These are phyloP conservation scores for Numida meleagris DNA, from an alignment of 2,113 vertebrate genomes.

Conservation along the genomic window DNA sequence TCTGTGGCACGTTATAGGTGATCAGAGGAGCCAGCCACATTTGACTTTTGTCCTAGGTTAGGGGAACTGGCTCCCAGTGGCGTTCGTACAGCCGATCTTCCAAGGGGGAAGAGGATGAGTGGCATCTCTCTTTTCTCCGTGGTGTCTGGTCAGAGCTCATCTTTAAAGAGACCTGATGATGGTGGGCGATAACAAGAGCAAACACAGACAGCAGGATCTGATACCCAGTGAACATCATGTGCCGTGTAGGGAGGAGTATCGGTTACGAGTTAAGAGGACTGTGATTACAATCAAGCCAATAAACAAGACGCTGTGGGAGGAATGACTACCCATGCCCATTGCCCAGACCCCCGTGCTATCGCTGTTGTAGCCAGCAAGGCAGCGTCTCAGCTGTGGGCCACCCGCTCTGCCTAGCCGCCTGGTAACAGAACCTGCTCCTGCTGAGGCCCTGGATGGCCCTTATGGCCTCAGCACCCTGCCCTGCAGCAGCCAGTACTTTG, in stretches of 20 bases:
- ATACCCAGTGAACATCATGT: not conserved
- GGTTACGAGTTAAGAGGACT: slow-evolving; percentile 32
- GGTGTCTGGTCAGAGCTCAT: not conserved
- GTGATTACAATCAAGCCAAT: slow-evolving; percentile 56
- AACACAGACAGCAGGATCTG: slow-evolving; percentile 25
- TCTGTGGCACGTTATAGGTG: rapidly evolving
- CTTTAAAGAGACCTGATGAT: slow-evolving; percentile 28
- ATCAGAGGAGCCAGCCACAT: not conserved
- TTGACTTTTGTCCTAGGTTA: not conserved
- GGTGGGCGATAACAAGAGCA: slow-evolving; percentile 26
- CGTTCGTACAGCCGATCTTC: not conserved
- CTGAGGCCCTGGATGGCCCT: not conserved
- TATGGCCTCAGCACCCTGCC: not conserved
- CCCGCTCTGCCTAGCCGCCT: not conserved
- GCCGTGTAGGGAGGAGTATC: not conserved
- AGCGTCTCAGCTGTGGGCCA: rapidly evolving
- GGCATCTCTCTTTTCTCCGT: not conserved
- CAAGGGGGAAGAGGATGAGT: not conserved
- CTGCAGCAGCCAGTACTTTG: not conserved
- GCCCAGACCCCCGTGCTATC: not conserved
- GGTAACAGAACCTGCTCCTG: not conserved
- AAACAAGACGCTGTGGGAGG: not conserved
- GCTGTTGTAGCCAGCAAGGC: not conserved
- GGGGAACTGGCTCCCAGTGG: not conserved
- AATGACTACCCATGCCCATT: not conserved